These are phyloP conservation scores for Eutrigla gurnardus DNA, from an alignment of 2,797 vertebrate species.

Conservation along the genomic window DNA sequence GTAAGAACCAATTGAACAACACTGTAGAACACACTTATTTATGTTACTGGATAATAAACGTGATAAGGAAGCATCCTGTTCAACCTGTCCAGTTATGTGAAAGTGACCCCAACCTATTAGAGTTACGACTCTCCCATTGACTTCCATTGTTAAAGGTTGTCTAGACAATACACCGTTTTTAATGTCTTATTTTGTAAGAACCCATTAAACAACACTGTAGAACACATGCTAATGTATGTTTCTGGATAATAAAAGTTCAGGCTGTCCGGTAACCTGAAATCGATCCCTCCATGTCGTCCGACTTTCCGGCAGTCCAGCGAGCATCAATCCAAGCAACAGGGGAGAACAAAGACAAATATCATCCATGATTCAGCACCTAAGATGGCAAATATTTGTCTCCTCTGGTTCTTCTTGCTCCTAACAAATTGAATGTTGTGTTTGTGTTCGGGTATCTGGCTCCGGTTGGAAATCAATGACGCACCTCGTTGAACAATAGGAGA, in stretches of 20 bases:
- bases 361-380: conserved; percentile 23
- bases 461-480: conserved; percentile 43
- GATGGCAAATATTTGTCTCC: conserved; percentile 56
- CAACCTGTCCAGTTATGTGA: too few species aligned
- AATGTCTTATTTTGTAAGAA: too few species aligned
- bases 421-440: conserved; percentile 53
- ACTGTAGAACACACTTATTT: too few species aligned
- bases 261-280: conserved; percentile 45
- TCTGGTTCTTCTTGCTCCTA: conserved; percentile 24
- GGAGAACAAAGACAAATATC: conserved; percentile 47
- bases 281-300: conserved; percentile 59
- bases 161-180: too few species aligned
- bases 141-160: too few species aligned
- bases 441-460: conserved; percentile 38
- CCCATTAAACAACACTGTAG: background rate
- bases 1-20: too few species aligned
- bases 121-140: too few species aligned
- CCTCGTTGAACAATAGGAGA: conserved; percentile 6
- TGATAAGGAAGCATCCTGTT: too few species aligned
- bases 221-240: background rate
- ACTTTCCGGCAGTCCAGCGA: conserved; percentile 50
- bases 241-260: background rate
- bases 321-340: conserved; percentile 45
- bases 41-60: too few species aligned
- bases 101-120: too few species aligned